Evolutionary conservation across 1,140 invertebrate genomes (phyloP).

Genomic region (Eumaeus atala): DNA sequence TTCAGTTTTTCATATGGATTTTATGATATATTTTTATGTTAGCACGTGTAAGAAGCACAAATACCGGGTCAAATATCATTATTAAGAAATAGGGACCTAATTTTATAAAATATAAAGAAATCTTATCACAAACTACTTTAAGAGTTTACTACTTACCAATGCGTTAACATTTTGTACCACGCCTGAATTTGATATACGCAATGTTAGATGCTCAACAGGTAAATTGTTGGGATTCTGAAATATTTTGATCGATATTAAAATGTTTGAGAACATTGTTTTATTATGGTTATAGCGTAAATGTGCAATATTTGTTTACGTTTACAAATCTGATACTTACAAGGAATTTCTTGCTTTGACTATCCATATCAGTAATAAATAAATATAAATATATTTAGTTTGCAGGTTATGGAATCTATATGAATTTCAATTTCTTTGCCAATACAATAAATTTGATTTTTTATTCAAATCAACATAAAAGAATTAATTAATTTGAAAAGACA

Average conservation of each 20-base stretch:
- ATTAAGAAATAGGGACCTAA: too few relatives aligned
- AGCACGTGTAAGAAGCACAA: too few relatives aligned
- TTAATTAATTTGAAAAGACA: too few relatives aligned
- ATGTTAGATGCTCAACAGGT: constrained; percentile 50
- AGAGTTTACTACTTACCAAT: constrained; percentile 60
- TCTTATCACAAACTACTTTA: too few relatives aligned
- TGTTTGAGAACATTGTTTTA: neutral
- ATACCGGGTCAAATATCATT: too few relatives aligned
- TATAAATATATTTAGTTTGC: neutral
- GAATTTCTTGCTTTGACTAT: constrained; percentile 19
- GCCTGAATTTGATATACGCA: constrained; percentile 52
- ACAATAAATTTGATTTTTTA: too few relatives aligned
- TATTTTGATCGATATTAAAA: constrained; percentile 13
- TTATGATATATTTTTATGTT: too few relatives aligned
- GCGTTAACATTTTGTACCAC: constrained; percentile 59
- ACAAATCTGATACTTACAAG: constrained; percentile 17
- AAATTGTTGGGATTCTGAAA: constrained; percentile 66
- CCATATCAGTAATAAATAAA: constrained; percentile 17
- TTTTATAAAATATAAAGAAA: too few relatives aligned
- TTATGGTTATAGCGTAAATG: neutral
- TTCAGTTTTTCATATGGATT: too few relatives aligned
- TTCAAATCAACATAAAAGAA: too few relatives aligned
- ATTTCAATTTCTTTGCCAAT: too few relatives aligned
- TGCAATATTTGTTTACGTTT: neutral
- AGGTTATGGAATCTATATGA: too few relatives aligned